Evolutionary conservation across 2,888 invertebrate species (phyloP), one percentile per base, ranked within the genome.

Genomic region (Didymodactylos carnosus): DNA sequence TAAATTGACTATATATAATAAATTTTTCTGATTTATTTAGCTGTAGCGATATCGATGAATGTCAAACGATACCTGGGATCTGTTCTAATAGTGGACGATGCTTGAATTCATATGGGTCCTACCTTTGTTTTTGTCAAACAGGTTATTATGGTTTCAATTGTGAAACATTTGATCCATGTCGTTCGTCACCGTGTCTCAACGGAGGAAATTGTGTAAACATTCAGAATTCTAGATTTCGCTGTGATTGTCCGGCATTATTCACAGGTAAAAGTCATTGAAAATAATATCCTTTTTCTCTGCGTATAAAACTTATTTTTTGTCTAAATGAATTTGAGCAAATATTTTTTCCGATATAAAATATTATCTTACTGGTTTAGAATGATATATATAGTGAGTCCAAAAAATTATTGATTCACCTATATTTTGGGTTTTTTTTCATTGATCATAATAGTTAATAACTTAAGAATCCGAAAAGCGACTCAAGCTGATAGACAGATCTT

Each of bases 91-190:
- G 75, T 40, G 75, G 75, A 29, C 39, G 41, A 27, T 75, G 75
- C 46, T 14, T 19, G 25, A 71, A 75, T 62, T 40, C 39, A 11
- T 53, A 53, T 23, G 46, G 71, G 27, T 49, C 53, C 39, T 29
- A 71, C 27, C 39, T 62, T 25, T 74, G 74, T 69, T 53, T 39
- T 41, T 74, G 74, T 27, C 40, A 71, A 29, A 39, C 74, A 16
- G 74, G 74, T 46, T 74, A 71, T 35, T 74, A 41, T 69, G 74
- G 74, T 43, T 40, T 27, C 10, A 74, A 74, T 72, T 74, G 74
- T 69, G 71, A 53, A 43, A 72, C 69, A 13, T 74, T 39, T 53
- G 69, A 71, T 14, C 74, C 74, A 43, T 74, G 74, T 35, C 62
- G 39, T 23, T 74, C 74, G 25, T 53, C 16, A n/a, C 74, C 74